Conservation (phyloP, 2,888 invertebrate genomes). For the Eueremaeus valkanovi region DNA sequence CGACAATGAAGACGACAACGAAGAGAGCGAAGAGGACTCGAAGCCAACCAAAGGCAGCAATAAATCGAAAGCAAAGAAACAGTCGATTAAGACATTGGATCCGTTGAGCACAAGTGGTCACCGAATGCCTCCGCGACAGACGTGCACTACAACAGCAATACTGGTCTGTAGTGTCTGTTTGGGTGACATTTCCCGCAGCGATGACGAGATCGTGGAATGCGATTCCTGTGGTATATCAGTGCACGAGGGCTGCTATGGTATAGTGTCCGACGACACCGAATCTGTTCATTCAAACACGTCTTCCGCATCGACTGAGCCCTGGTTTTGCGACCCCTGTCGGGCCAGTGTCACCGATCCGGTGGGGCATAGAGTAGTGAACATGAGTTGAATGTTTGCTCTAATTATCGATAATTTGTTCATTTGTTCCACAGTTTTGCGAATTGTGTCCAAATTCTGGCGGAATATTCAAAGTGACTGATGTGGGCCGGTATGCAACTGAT, state of each 20-base stretch:
- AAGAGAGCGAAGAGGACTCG: slow-evolving; percentile 56
- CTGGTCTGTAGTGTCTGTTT: slow-evolving; percentile 87
- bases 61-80: background rate
- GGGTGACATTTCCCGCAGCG: slow-evolving; percentile 61
- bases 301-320: slow-evolving; percentile 92
- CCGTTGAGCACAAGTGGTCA: background rate
- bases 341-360: slow-evolving; percentile 79
- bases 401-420: background rate
- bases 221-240: slow-evolving; percentile 94
- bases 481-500: slow-evolving; percentile 68
- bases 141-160: slow-evolving; percentile 54
- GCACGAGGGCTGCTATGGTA: slow-evolving; percentile 94
- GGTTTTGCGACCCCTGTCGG: slow-evolving; percentile 99
- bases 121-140: background rate
- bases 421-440: slow-evolving; percentile 63
- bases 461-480: slow-evolving; percentile 92
- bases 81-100: background rate
- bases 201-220: slow-evolving; percentile 95
- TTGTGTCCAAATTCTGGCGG: slow-evolving; percentile 83
- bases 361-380: too few relatives aligned
- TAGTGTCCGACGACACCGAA: slow-evolving; percentile 66
- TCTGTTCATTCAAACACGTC: slow-evolving; percentile 90
- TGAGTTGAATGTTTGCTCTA: slow-evolving; percentile 37
- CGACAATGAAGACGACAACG: slow-evolving; percentile 68
- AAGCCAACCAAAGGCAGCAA: background rate